These are phyloP conservation scores for Benitochromis conjunctus DNA, from an alignment of 2,113 vertebrate species.

Conservation along the genomic window DNA sequence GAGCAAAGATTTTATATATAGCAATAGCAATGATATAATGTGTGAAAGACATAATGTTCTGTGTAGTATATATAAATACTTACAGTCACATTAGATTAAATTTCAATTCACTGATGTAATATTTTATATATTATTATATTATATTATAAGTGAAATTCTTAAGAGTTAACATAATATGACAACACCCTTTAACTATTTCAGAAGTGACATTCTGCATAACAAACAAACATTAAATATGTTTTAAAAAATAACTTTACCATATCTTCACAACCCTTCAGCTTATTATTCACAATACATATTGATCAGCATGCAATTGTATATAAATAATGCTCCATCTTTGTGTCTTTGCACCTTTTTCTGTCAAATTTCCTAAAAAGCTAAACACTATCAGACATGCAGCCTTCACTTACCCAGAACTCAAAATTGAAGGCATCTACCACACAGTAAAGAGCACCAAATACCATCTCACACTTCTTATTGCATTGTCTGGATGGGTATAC, in stretches of 20 bases:
- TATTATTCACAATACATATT: background rate
- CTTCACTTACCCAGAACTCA: background rate
- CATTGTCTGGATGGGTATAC: background rate
- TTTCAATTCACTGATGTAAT: background rate
- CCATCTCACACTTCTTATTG: background rate
- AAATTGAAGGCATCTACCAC: background rate
- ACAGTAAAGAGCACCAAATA: background rate
- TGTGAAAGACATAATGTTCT: background rate
- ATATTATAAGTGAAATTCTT: background rate
- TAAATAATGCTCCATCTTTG: background rate
- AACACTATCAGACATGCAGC: background rate
- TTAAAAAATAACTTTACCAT: background rate
- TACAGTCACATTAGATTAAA: background rate
- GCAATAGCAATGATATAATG: too few species aligned
- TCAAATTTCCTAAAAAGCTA: background rate
- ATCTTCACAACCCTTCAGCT: background rate
- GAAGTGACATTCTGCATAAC: background rate
- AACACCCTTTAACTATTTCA: background rate
- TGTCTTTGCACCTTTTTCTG: background rate
- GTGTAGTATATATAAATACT: background rate
- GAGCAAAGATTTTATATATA: too few species aligned
- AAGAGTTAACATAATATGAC: background rate
- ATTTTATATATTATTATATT: background rate
- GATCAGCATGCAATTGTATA: background rate
- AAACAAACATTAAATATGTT: background rate